These are phyloP conservation scores for Urophycis tenuis DNA, from an alignment of 2,797 vertebrate genomes.

Conservation along the genomic window DNA sequence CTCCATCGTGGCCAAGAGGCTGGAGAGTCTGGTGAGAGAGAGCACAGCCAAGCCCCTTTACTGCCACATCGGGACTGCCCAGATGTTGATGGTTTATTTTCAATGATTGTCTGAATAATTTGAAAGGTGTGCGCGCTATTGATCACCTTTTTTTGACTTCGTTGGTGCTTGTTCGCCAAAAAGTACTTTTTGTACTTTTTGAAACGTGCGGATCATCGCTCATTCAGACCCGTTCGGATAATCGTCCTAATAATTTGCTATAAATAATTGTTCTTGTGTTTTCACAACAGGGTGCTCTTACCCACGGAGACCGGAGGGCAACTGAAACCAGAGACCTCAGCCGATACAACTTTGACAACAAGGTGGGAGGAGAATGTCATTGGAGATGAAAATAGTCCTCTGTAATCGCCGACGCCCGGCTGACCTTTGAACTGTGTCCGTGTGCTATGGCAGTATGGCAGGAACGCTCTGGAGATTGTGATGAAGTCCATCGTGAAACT, in stretches of 20 bases:
- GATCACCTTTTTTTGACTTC: no score
- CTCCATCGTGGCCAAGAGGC: constrained; percentile 95
- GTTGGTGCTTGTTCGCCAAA: not conserved
- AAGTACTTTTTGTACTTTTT: not conserved
- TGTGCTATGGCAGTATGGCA: constrained; percentile 80
- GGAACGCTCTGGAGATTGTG: constrained; percentile 95
- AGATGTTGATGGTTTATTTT: not conserved
- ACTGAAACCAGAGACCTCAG: constrained; percentile 96
- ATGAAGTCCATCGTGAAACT: constrained; percentile 99
- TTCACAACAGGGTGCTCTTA: constrained; percentile 85
- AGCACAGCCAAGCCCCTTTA: not conserved
- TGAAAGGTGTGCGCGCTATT: no score
- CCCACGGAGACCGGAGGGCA: constrained; percentile 94
- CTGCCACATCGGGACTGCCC: not conserved
- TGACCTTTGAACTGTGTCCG: constrained; percentile 17
- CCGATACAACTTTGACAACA: constrained; percentile 98
- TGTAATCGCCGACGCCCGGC: not conserved
- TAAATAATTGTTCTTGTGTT: not conserved
- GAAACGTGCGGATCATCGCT: no score
- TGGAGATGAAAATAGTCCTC: not conserved
- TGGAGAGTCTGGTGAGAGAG: constrained; percentile 88
- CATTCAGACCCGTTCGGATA: not conserved
- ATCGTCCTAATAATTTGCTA: not conserved
- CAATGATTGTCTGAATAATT: not conserved
- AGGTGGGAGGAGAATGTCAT: constrained; percentile 65